Percentiles rank a stretch among this genome's conserved stretches.
Conservation (phyloP, 2,113 vertebrate species). For the Rhizomys pruinosus region DNA sequence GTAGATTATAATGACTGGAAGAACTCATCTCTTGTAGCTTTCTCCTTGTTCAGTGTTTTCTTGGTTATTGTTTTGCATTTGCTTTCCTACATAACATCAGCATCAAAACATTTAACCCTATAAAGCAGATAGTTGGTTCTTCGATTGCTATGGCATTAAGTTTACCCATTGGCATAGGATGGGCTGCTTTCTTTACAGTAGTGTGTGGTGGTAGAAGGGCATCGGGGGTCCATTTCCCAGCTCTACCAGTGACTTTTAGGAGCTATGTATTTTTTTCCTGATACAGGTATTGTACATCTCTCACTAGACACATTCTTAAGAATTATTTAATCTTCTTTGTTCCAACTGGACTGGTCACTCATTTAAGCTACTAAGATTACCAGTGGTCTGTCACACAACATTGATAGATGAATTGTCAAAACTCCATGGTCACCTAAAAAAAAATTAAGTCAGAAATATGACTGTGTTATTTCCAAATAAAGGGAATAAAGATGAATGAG, state of each 20-base stretch:
- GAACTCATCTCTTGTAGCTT: not conserved
- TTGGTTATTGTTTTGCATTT: not conserved
- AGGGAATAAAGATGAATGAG: not conserved
- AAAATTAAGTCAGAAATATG: not conserved
- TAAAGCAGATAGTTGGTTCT: not conserved
- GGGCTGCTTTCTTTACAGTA: not conserved
- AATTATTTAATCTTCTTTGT: not conserved
- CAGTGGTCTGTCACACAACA: not conserved
- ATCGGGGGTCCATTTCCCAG: not conserved
- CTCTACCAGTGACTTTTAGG: not conserved
- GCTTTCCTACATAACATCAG: not conserved
- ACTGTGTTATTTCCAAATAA: not conserved
- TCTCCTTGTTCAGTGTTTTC: not conserved
- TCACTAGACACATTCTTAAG: slow-evolving; percentile 3
- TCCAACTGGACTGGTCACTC: not conserved
- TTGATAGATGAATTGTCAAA: slow-evolving; percentile 15
- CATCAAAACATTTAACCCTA: not conserved
- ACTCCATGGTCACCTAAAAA: not conserved
- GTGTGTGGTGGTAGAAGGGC: not conserved
- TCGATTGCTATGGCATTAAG: not conserved
- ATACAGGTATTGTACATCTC: not conserved
- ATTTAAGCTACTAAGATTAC: slow-evolving; percentile 17
- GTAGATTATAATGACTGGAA: not conserved
- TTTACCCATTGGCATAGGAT: not conserved
- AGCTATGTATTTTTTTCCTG: not conserved